Base-by-base conservation (phyloP, 2,113 vertebrate genomes). In the Dipodomys stephensi region DNA sequence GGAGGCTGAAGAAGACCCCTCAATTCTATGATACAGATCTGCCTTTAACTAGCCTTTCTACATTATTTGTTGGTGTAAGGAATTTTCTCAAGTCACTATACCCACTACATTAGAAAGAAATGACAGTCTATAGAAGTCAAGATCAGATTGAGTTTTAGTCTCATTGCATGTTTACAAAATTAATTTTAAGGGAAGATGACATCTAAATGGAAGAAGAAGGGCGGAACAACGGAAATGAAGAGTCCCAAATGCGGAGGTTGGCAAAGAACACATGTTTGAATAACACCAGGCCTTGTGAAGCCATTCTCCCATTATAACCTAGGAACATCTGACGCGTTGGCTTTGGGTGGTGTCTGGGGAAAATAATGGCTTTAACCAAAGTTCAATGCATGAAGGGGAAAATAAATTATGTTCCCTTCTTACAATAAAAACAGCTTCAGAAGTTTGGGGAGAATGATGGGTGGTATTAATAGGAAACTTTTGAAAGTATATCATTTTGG, bases 251-350 rank as follows among this genome's bases (percentile, higher is more conserved):
- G 9, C 83, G 57, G 87, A 81, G 67, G 18, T 46, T 87, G 28
- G 79, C 72, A 92, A 85, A 94, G n/a, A 73, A 80, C 39, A 18
- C 64, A 87, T 72, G 57, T 82, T 71, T 89, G 57, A 87, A 77
- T 89, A 94, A 78, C n/a, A 74, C n/a, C 49, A 82, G 46, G 46
- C 39, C 57, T 91, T 94, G 62, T 67, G 15, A 73, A 84, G 76
- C 19, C 19, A 44, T 77, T 95, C 74, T 95, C 79, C 49, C 78
- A 44, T 87, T 88, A 60, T 85, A 94, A 95, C 89, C 77, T 91
- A 94, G 78, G 46, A 94, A 92, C 84, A 95, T 93, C 91, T 92
- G 94, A 91, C 94, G 71, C 28, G 95, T 95, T 91, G 91, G 89
- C 49, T 94, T 11, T 73, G 91, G 80, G 83, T 96, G 80, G 93